Conservation (phyloP, 2,113 vertebrate species). For the Oreochromis niloticus region DNA sequence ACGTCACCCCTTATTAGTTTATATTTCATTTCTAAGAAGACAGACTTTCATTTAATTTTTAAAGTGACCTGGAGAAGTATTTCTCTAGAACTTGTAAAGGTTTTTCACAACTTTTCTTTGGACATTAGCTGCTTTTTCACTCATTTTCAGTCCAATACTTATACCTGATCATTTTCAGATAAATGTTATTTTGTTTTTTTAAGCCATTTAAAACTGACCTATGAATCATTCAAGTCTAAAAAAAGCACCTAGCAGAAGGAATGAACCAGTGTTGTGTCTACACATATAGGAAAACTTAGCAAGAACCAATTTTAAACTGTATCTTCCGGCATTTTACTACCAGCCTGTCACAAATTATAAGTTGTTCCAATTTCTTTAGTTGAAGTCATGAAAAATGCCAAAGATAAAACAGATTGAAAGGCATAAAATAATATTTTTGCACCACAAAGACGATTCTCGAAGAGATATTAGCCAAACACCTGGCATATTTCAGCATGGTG, state of each 20-base stretch:
- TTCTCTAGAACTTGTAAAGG: neutral
- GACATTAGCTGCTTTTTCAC: neutral
- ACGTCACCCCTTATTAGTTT: neutral
- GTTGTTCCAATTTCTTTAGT: neutral
- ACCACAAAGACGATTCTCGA: neutral
- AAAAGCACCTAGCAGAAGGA: neutral
- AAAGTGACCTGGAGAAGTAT: neutral
- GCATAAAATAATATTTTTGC: neutral
- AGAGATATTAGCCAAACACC: neutral
- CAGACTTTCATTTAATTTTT: neutral
- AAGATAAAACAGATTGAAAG: neutral
- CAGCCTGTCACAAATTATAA: neutral
- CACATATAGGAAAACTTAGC: neutral
- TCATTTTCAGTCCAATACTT: neutral
- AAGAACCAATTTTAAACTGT: neutral
- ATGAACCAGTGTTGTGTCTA: neutral
- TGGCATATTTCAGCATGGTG: neutral
- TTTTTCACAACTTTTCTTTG: neutral
- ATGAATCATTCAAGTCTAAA: neutral
- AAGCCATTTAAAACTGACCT: neutral
- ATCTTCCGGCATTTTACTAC: neutral
- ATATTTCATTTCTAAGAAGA: neutral
- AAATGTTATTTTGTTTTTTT: neutral
- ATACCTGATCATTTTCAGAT: neutral
- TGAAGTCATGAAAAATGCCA: neutral